A percentile compares a stretch with the other conserved stretches of the same genome.
These are phyloP conservation scores for Nomada fabriciana DNA, from an alignment of 2,888 invertebrate genomes.

Conservation along the genomic window DNA sequence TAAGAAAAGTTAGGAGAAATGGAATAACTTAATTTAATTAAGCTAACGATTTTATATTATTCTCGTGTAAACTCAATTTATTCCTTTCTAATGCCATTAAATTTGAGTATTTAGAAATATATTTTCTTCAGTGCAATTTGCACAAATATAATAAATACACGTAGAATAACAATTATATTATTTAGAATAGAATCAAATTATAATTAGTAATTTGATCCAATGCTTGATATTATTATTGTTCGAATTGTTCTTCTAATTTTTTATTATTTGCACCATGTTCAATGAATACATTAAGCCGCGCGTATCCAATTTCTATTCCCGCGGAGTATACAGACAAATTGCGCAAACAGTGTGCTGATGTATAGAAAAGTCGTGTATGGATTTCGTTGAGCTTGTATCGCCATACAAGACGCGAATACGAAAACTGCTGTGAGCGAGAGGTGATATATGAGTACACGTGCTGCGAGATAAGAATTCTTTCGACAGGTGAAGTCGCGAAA, in stretches of 20 bases:
- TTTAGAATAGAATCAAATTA: too few relatives aligned
- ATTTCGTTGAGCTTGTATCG: slow-evolving; percentile 23
- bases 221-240: too few relatives aligned
- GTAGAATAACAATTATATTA: too few relatives aligned
- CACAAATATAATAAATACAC: too few relatives aligned
- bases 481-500: slow-evolving; percentile 1
- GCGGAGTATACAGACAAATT: neutral
- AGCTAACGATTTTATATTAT: too few relatives aligned
- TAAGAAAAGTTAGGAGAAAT: too few relatives aligned
- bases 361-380: neutral
- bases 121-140: too few relatives aligned
- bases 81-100: too few relatives aligned
- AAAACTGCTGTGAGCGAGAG: neutral
- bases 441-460: slow-evolving; percentile 41
- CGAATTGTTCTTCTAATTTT: neutral
- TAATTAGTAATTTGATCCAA: too few relatives aligned
- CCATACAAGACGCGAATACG: slow-evolving; percentile 23
- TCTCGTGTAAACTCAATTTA: too few relatives aligned
- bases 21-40: too few relatives aligned
- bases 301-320: neutral
- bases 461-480: slow-evolving; percentile 52
- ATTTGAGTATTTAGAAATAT: too few relatives aligned
- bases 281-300: neutral
- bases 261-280: neutral
- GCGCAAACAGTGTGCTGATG: neutral